phyloP scores from a whole-genome alignment of 2,888 invertebrate species.

The Anthrax anthrax region DNA sequence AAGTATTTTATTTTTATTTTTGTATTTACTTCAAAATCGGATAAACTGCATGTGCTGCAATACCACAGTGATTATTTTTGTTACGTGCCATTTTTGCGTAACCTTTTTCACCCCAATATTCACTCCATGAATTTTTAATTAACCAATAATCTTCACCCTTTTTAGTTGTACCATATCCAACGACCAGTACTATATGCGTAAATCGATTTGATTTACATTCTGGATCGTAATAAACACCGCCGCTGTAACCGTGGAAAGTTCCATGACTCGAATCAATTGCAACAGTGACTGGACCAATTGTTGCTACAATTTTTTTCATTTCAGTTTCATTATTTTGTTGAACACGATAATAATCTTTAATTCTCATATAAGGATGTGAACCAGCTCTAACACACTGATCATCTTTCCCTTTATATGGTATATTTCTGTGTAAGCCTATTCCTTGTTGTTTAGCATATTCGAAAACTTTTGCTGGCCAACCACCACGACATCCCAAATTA shows the following conservation, averaged over 20 bases:
- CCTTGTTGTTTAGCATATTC: neutral
- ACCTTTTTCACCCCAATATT: slow-evolving; percentile 10
- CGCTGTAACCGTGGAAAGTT: slow-evolving; percentile 63
- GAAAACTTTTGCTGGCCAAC: neutral
- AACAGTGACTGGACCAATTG: slow-evolving; percentile 64
- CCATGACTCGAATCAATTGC: slow-evolving; percentile 68
- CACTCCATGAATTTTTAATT: slow-evolving; percentile 12
- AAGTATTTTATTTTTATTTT: too few species aligned
- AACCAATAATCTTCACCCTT: slow-evolving; percentile 10
- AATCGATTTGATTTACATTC: slow-evolving; percentile 45
- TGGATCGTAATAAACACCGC: slow-evolving; percentile 60
- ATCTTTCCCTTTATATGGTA: neutral
- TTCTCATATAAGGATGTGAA: neutral
- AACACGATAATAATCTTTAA: neutral
- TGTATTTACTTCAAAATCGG: too few species aligned
- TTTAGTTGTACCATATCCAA: slow-evolving; percentile 10
- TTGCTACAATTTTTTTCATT: slow-evolving; percentile 57
- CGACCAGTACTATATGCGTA: slow-evolving; percentile 49
- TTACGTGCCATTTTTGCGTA: slow-evolving; percentile 9
- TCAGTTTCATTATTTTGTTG: slow-evolving; percentile 46
- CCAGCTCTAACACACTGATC: neutral
- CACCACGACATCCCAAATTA: slow-evolving; percentile 1
- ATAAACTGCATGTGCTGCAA: slow-evolving; percentile 9
- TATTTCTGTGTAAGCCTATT: neutral
- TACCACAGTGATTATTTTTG: slow-evolving; percentile 6